Evolutionary conservation across 2,797 vertebrate genomes (phyloP), one percentile per base, ranked within the genome.

Genomic region (Onychomys arenicola): DNA sequence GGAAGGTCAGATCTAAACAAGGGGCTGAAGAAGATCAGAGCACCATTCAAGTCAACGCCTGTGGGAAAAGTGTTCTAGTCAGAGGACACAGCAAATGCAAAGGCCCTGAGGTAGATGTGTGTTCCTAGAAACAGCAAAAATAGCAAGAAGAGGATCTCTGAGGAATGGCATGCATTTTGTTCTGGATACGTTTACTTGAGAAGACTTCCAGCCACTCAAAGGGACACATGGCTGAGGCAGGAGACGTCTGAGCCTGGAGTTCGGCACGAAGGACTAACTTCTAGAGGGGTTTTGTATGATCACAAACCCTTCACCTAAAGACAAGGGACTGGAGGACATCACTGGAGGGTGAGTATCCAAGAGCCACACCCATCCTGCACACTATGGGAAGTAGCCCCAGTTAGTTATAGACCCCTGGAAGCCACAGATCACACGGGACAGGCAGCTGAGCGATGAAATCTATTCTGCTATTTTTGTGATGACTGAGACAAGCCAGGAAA

Each of bases 81-180:
- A n/a, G 52, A 82, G 73, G n/a, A 93, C 69, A 61, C 3, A 96
- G 29, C 27, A 57, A 27, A 61, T 71, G 29, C 87, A 67, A 93
- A 87, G 43, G 25, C 6, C 52, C 46, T 7, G 29, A 19, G 16
- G 29, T 85, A 0, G 37, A 1, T 21, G 5, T 59, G 40, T 76
- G 6, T 55, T n/a, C 6, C 43, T 2, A 23, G 19, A 69, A 77
- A 34, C 0, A 17, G 2, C 57, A 84, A 63, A 89, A n/a, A 13
- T 57, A 67, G n/a, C 0, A 14, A 2, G 1, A 63, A 67, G 34
- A 25, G 32, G 43, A 49, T 43, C 43, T 67, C 34, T 14, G 19
- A 37, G 77, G 32, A 32, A 25, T 57, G 34, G 4, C 2, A 6
- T 4, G 32, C 34, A 10, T 63, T 49, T 65, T 80, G 13, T 46